A percentile compares a stretch with the other conserved stretches of the same genome.
phyloP scores from a whole-genome alignment of 2,888 invertebrate genomes.

The Graphium colonna region DNA sequence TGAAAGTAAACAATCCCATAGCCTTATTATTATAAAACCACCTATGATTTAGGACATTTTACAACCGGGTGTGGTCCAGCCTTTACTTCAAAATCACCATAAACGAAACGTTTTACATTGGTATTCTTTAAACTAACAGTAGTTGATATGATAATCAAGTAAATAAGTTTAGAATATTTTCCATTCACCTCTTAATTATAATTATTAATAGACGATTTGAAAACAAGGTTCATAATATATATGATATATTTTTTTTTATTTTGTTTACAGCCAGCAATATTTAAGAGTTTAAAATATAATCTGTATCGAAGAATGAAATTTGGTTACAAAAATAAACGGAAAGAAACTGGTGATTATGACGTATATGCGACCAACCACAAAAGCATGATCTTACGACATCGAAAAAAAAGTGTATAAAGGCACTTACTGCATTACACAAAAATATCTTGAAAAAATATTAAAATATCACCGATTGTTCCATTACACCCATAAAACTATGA shows the following conservation, averaged over 20 bases:
- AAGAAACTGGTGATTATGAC: background rate
- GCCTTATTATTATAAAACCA: background rate
- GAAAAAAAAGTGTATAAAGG: slow-evolving; percentile 15
- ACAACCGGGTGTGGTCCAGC: background rate
- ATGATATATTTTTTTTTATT: too few relatives aligned
- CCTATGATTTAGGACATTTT: background rate
- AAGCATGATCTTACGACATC: background rate
- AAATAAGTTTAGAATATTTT: too few relatives aligned
- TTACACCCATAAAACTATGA: background rate
- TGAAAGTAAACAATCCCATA: background rate
- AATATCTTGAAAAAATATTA: slow-evolving; percentile 14
- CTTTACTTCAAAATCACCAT: background rate
- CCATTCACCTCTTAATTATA: too few relatives aligned
- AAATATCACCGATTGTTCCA: slow-evolving; percentile 12
- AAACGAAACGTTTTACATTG: too few relatives aligned
- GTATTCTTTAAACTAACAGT: background rate
- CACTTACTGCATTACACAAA: slow-evolving; percentile 18
- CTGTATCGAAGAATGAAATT: too few relatives aligned
- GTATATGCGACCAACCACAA: background rate
- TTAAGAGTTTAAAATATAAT: too few relatives aligned
- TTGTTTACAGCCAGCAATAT: too few relatives aligned
- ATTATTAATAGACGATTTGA: too few relatives aligned
- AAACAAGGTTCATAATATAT: too few relatives aligned
- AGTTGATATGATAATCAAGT: too few relatives aligned
- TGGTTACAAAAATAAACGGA: too few relatives aligned